Conservation (phyloP, 2,888 invertebrate genomes). For the Polyommatus iphigenia region DNA sequence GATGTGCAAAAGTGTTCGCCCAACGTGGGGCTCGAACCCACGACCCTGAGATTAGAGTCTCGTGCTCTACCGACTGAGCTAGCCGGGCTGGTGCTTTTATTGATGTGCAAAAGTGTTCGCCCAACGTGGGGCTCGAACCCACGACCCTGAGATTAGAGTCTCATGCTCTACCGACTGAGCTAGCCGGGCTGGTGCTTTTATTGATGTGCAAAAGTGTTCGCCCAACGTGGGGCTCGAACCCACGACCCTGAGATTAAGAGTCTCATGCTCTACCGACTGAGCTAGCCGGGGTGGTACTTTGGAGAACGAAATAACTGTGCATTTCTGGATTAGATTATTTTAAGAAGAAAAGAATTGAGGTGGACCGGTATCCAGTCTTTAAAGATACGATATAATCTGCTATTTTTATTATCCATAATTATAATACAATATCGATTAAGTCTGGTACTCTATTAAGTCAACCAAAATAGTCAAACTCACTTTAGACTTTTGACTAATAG, state of each 20-base stretch:
- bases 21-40: slow-evolving; percentile 84
- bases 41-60: slow-evolving; percentile 84
- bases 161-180: slow-evolving; percentile 82
- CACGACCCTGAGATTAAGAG: slow-evolving; percentile 84
- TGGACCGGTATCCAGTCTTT: background rate
- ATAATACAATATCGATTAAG: too few relatives aligned
- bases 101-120: slow-evolving; percentile 46
- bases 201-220: slow-evolving; percentile 40
- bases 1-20: slow-evolving; percentile 50
- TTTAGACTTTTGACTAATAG: too few relatives aligned
- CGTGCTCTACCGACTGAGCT: slow-evolving; percentile 82
- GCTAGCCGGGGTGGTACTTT: slow-evolving; percentile 77
- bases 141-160: slow-evolving; percentile 84
- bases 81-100: slow-evolving; percentile 66
- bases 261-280: slow-evolving; percentile 82
- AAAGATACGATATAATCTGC: background rate
- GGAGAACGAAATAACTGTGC: background rate
- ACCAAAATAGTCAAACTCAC: too few relatives aligned
- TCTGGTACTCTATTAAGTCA: too few relatives aligned
- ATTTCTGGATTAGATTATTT: background rate
- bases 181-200: slow-evolving; percentile 69
- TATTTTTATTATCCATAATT: too few relatives aligned
- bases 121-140: slow-evolving; percentile 84
- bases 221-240: slow-evolving; percentile 84
- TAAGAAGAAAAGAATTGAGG: background rate